Base-by-base conservation (phyloP, 2,888 invertebrate genomes). In the Argyresthia goedartella region DNA sequence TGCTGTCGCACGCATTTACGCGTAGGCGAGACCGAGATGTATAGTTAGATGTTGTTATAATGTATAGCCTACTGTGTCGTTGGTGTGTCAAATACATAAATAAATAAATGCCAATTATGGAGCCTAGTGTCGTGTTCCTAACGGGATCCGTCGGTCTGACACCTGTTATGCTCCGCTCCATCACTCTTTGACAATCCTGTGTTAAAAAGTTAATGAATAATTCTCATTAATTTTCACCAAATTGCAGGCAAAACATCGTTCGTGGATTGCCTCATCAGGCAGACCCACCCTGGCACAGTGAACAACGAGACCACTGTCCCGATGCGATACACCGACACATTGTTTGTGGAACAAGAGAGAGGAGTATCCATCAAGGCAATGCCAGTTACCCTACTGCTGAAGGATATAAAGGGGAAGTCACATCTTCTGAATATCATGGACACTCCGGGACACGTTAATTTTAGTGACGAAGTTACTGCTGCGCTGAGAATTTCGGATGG, bases 401-500 rank as follows among this genome's bases (percentile, higher is more conserved):
- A 96, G 62, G 97, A 98, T 73, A 92, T 97, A 0, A 95, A 96
- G 70, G 94, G 94, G 54, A 99, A 99, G 79, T 98, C 98, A n/a
- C 98, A 93, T 75, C 87, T 99, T 42, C 88, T 99, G 68, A 99
- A 99, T 69, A 91, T 99, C 52, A 97, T 98, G 81, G 99, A 99
- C 69, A 98, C 99, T 0, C 99, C 95, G 0, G 95, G 99, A 1
- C 99, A 99, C 86, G 99, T 99, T 0, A 99, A 99, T 76, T 99
- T 99, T 76, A 98, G 98, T 35, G 99, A 99, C 82, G 99, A 99
- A 85, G 97, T 96, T 3, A 98, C 99, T 0, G 98, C 99, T 4
- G 97, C 98, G 0, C 94, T 98, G 87, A 91, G 99, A 56, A 88
- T 98, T 59, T 91, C 91, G 49, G 93, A 93, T 71, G 90, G 90